Conservation (phyloP, 2,888 invertebrate genomes). For the Cheilosia vernalis region DNA sequence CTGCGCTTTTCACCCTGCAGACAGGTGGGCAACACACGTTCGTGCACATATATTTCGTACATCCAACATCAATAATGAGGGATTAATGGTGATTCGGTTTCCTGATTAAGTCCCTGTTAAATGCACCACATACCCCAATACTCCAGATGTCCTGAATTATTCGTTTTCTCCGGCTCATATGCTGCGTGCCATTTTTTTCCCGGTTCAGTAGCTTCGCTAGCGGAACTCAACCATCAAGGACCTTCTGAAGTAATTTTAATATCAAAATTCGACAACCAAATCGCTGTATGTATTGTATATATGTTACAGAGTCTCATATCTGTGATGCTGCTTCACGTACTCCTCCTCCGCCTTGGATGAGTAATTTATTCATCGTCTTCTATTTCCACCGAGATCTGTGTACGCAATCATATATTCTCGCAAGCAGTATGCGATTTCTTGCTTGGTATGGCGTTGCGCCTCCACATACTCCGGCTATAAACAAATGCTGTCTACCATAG, state of each 20-base stretch:
- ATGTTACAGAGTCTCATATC: slow-evolving; percentile 6
- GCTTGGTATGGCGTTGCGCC: slow-evolving; percentile 15
- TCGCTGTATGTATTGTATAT: neutral
- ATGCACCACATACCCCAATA: neutral
- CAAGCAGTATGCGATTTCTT: slow-evolving; percentile 34
- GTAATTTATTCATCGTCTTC: slow-evolving; percentile 61
- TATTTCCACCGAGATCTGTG: slow-evolving; percentile 24
- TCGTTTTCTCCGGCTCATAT: neutral
- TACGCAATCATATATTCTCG: slow-evolving; percentile 59
- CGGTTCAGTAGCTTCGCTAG: slow-evolving; percentile 14
- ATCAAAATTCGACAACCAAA: slow-evolving; percentile 55
- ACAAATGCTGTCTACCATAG: slow-evolving; percentile 57
- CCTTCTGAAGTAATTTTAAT: slow-evolving; percentile 32
- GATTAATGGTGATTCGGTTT: slow-evolving; percentile 59
- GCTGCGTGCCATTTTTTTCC: slow-evolving; percentile 7
- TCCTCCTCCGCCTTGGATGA: slow-evolving; percentile 25
- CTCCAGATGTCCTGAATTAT: slow-evolving; percentile 48
- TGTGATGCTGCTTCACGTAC: neutral
- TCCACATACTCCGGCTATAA: slow-evolving; percentile 29
- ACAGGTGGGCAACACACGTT: slow-evolving; percentile 28
- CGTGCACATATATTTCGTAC: slow-evolving; percentile 14
- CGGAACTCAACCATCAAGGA: slow-evolving; percentile 8
- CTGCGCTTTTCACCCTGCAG: slow-evolving; percentile 16
- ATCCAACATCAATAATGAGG: slow-evolving; percentile 50
- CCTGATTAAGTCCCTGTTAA: slow-evolving; percentile 58